Conservation (phyloP, 2,888 invertebrate species). For the Tineola bisselliella region DNA sequence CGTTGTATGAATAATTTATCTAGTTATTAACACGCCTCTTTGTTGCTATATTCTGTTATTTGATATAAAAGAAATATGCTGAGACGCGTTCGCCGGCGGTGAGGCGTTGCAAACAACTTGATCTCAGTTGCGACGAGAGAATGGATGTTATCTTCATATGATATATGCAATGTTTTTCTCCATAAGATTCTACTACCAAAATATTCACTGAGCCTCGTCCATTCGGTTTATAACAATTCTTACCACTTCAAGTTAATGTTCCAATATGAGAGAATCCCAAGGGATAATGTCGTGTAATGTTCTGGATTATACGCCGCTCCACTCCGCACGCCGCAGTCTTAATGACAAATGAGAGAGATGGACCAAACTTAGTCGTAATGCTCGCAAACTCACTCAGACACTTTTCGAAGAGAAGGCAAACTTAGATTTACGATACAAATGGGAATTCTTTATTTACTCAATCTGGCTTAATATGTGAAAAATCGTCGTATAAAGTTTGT, state of each 20-base stretch:
- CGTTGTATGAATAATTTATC: constrained; percentile 48
- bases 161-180: neutral
- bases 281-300: constrained; percentile 45
- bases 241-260: neutral
- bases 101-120: neutral
- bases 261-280: constrained; percentile 18
- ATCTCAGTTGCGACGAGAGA: neutral
- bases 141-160: neutral
- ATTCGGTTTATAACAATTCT: too few species aligned
- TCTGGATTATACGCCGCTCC: constrained; percentile 33
- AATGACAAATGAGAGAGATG: constrained; percentile 40
- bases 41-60: constrained; percentile 33
- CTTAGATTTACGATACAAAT: constrained; percentile 20
- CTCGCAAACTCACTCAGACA: constrained; percentile 19
- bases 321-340: constrained; percentile 23
- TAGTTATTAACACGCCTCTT: constrained; percentile 35
- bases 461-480: constrained; percentile 4
- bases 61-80: constrained; percentile 9
- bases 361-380: constrained; percentile 26
- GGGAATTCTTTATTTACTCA: constrained; percentile 11
- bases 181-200: too few species aligned
- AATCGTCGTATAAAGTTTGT: constrained; percentile 1
- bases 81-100: neutral
- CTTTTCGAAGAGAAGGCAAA: constrained; percentile 21
- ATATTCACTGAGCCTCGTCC: too few species aligned